phyloP scores from a whole-genome alignment of 2,797 vertebrate species.

The Tangara arthus region DNA sequence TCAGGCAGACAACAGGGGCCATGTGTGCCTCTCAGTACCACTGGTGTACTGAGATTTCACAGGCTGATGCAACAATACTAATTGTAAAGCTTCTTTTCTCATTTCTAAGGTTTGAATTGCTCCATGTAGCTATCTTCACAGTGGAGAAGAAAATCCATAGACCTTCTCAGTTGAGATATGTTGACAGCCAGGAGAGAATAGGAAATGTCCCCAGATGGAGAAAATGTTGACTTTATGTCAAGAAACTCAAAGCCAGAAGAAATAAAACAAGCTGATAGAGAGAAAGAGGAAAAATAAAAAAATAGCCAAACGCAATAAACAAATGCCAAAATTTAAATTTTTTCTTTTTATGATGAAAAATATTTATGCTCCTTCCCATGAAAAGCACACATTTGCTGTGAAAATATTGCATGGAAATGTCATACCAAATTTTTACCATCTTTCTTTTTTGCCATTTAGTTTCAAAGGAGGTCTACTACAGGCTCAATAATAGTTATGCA shows the following conservation, averaged over 20 bases:
- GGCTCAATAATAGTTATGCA: background rate
- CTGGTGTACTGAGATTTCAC: background rate
- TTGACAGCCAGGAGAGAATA: background rate
- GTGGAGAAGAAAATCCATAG: background rate
- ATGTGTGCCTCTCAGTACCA: background rate
- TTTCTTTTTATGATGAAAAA: background rate
- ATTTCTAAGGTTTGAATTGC: background rate
- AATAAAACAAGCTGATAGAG: background rate
- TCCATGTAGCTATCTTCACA: background rate
- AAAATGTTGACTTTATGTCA: background rate
- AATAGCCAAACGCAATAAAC: background rate
- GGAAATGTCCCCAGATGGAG: background rate
- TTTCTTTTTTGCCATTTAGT: background rate
- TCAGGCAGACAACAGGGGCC: background rate
- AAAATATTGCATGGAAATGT: background rate
- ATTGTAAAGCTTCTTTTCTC: background rate
- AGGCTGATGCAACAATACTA: background rate
- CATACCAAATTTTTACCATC: background rate
- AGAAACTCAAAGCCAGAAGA: background rate
- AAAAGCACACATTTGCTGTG: background rate
- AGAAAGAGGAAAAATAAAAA: background rate
- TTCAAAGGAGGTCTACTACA: background rate
- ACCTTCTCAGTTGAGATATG: background rate
- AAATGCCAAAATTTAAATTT: background rate
- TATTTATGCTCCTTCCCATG: background rate